Conservation (phyloP, 2,113 vertebrate species). For the Lophius piscatorius region DNA sequence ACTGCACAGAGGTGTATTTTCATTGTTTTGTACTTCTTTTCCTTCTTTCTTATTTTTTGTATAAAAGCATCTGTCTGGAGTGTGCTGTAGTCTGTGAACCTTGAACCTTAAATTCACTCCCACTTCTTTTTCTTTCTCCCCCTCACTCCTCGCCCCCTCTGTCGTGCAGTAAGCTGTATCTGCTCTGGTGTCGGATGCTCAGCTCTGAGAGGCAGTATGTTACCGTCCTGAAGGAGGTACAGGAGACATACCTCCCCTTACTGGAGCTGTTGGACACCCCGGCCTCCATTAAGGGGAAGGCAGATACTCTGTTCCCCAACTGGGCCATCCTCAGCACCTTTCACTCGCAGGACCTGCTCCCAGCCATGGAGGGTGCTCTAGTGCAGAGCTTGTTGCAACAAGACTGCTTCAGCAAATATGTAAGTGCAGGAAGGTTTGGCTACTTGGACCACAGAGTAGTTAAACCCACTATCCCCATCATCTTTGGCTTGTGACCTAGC, state of each 20-base stretch:
- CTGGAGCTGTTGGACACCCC: conserved; percentile 79
- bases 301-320: conserved; percentile 77
- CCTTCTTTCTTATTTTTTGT: not conserved
- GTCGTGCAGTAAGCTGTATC: conserved; percentile 82
- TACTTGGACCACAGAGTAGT: not conserved
- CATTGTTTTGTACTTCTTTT: not conserved
- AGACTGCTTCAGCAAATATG: conserved; percentile 89
- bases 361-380: conserved; percentile 86
- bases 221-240: conserved; percentile 78
- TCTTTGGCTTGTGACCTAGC: no score
- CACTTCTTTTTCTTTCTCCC: not conserved
- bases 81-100: no score
- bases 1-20: conserved; percentile 78
- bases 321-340: conserved; percentile 82
- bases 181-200: conserved; percentile 85
- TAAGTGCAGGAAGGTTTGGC: conserved; percentile 77
- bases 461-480: no score
- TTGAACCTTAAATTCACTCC: no score
- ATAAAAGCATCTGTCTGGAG: no score
- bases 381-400: conserved; percentile 85
- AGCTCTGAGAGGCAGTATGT: conserved; percentile 88
- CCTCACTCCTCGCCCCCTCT: no score
- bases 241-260: conserved; percentile 77
- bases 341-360: conserved; percentile 84
- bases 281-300: conserved; percentile 76